These are phyloP conservation scores for Nipponacmea schrenckii DNA, from an alignment of 2,888 invertebrate species.

Conservation along the genomic window DNA sequence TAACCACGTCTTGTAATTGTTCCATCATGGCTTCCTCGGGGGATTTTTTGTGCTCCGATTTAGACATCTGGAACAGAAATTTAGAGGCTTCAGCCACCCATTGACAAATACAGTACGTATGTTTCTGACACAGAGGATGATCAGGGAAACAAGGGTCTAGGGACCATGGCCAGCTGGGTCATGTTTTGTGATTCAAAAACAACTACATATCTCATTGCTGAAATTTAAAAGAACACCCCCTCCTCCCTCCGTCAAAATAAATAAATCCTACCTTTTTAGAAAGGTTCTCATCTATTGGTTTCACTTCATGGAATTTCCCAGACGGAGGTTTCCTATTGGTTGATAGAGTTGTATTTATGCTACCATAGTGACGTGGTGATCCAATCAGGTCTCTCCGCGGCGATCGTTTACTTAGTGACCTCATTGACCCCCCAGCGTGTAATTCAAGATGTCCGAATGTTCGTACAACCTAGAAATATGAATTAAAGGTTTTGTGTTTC, in stretches of 20 bases:
- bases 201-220: no score
- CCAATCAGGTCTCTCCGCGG: constrained; percentile 28
- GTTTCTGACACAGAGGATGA: no score
- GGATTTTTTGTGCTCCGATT: not conserved
- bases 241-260: no score
- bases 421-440: constrained; percentile 45
- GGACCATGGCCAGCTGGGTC: no score
- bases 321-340: constrained; percentile 26
- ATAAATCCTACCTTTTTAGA: no score
- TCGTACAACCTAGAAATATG: not conserved
- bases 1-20: not conserved
- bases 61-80: no score
- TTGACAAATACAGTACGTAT: no score
- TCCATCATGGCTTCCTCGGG: not conserved
- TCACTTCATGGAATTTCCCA: constrained; percentile 47
- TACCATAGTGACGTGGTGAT: not conserved
- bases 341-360: not conserved
- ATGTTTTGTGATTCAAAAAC: no score
- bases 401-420: constrained; percentile 32
- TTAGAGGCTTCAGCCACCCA: no score
- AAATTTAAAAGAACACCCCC: no score
- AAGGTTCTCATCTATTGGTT: constrained; percentile 16
- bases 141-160: no score
- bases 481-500: no score
- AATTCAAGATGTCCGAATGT: constrained; percentile 56